Percentiles rank a stretch among this genome's conserved stretches.
Conservation (phyloP, 2,113 vertebrate species). For the Takifugu bimaculatus region DNA sequence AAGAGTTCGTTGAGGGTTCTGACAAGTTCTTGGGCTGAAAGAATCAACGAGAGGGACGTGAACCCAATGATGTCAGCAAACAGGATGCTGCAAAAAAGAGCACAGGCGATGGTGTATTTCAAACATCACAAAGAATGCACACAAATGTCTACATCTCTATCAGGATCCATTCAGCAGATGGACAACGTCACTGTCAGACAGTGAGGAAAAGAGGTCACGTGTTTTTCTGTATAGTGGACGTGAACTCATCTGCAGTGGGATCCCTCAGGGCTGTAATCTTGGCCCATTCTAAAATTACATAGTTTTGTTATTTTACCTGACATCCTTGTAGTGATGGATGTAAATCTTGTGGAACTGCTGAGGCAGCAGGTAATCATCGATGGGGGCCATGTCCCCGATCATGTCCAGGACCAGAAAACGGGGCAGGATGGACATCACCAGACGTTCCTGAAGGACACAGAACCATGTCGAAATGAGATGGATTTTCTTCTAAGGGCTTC, state of each 20-base stretch:
- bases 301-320: slow-evolving; percentile 48
- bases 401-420: slow-evolving; percentile 67
- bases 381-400: slow-evolving; percentile 56
- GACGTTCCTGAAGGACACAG: slow-evolving; percentile 49
- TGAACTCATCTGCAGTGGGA: not conserved
- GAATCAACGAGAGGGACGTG: slow-evolving; percentile 85
- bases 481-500: too few relatives aligned
- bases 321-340: slow-evolving; percentile 67
- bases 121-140: too few relatives aligned
- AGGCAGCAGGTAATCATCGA: slow-evolving; percentile 49
- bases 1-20: slow-evolving; percentile 90
- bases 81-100: slow-evolving; percentile 16
- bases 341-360: slow-evolving; percentile 70
- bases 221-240: too few relatives aligned
- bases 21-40: slow-evolving; percentile 88
- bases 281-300: not conserved
- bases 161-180: too few relatives aligned
- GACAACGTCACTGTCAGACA: too few relatives aligned
- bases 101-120: not conserved
- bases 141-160: too few relatives aligned
- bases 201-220: too few relatives aligned
- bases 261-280: not conserved
- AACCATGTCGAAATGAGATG: too few relatives aligned
- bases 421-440: slow-evolving; percentile 67
- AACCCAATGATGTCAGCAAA: slow-evolving; percentile 87